Conservation (phyloP, 2,113 vertebrate species). For the Otolemur garnettii region DNA sequence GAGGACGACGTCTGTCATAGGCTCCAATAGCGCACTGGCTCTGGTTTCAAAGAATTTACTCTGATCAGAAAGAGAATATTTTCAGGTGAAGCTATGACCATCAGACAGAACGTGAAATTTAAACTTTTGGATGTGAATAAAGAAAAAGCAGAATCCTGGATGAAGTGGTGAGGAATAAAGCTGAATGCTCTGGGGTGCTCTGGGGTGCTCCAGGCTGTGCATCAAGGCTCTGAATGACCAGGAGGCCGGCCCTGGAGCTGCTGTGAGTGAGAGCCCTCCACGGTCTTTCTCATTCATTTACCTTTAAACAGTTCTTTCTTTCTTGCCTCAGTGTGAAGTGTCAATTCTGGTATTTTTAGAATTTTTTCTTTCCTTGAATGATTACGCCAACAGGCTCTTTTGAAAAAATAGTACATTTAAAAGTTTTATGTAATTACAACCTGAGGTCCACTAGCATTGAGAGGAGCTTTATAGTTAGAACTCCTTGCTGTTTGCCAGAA, state of each 20-base stretch:
- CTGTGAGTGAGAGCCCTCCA: conserved; percentile 62
- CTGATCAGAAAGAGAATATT: not conserved
- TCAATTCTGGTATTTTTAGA: conserved; percentile 74
- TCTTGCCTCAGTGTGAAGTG: conserved; percentile 48
- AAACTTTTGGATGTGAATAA: conserved; percentile 17
- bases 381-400: conserved; percentile 54
- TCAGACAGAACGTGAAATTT: not conserved
- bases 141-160: conserved; percentile 25
- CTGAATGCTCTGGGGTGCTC: not conserved
- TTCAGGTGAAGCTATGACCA: conserved; percentile 36
- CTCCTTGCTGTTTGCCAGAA: conserved; percentile 82
- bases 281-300: conserved; percentile 76
- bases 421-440: conserved; percentile 81
- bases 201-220: conserved; percentile 6
- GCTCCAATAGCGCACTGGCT: not conserved
- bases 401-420: conserved; percentile 74
- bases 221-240: not conserved
- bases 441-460: conserved; percentile 68
- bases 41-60: conserved; percentile 1
- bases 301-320: conserved; percentile 66
- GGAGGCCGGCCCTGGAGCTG: not conserved
- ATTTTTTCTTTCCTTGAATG: conserved; percentile 54
- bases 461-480: conserved; percentile 77
- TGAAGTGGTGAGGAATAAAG: conserved; percentile 43
- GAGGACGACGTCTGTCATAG: not conserved